These are phyloP conservation scores for Nysson spinosus DNA, from an alignment of 2,888 invertebrate genomes.

Conservation along the genomic window DNA sequence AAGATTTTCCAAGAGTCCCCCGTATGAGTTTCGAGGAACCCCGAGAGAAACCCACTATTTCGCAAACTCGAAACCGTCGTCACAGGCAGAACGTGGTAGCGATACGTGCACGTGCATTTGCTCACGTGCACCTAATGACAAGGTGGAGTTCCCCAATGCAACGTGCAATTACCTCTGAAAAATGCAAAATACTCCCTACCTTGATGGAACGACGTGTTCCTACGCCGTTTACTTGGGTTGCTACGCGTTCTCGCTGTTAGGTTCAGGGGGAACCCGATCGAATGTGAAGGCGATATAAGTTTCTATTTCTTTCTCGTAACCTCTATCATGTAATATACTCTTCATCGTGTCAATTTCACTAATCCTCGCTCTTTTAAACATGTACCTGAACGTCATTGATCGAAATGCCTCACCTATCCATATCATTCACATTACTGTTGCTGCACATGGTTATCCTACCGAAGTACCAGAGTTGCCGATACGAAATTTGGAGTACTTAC, in stretches of 20 bases:
- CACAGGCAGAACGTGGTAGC: conserved; percentile 26
- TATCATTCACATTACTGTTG: too few species aligned
- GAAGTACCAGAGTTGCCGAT: too few species aligned
- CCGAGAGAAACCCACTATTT: conserved; percentile 4
- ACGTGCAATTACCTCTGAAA: conserved; percentile 72
- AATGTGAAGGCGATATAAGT: not conserved
- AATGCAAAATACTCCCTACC: conserved; percentile 67
- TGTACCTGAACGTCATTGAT: too few species aligned
- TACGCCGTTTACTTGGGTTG: conserved; percentile 12
- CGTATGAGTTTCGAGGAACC: conserved; percentile 1
- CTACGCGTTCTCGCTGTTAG: not conserved
- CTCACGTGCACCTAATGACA: conserved; percentile 75
- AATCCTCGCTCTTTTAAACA: too few species aligned
- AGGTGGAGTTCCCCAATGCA: conserved; percentile 62
- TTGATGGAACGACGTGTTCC: conserved; percentile 6
- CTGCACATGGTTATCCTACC: too few species aligned
- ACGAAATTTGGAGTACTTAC: too few species aligned
- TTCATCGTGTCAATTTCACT: not conserved
- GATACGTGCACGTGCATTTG: conserved; percentile 62
- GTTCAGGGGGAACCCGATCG: not conserved
- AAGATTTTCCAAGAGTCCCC: not conserved
- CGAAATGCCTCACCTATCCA: too few species aligned
- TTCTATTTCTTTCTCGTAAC: not conserved
- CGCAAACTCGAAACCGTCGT: conserved; percentile 34
- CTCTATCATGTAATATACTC: conserved; percentile 13